Conservation (phyloP, 2,888 invertebrate genomes). For the Villa cingulata region DNA sequence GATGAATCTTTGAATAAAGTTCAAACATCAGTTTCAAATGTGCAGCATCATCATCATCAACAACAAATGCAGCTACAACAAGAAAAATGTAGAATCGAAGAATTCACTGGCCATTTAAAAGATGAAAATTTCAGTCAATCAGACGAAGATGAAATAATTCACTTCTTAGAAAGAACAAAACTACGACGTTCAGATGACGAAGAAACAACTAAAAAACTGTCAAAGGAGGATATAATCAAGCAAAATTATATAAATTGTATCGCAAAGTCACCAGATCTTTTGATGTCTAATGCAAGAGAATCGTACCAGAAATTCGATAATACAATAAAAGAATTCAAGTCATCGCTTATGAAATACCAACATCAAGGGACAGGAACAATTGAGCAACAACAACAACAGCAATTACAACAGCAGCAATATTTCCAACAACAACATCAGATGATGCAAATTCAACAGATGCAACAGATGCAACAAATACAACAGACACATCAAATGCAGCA, state of each 20-base stretch:
- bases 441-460: too few relatives aligned
- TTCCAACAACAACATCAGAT: neutral
- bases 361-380: neutral
- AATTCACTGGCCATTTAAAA: conserved; percentile 1
- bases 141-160: conserved; percentile 20
- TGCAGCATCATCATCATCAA: neutral
- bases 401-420: conserved; percentile 7
- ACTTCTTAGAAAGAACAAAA: conserved; percentile 14
- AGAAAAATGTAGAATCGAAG: neutral
- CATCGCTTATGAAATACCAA: conserved; percentile 5
- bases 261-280: conserved; percentile 18
- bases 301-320: conserved; percentile 16
- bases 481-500: neutral
- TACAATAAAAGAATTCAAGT: conserved; percentile 12
- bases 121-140: conserved; percentile 11
- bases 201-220: neutral
- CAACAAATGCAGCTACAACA: neutral
- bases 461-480: neutral
- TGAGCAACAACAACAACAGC: conserved; percentile 7
- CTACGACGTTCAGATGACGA: conserved; percentile 1
- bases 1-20: neutral
- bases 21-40: neutral
- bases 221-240: conserved; percentile 1
- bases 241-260: conserved; percentile 16
- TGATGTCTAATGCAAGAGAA: conserved; percentile 15